Evolutionary conservation across 2,797 vertebrate genomes (phyloP), one percentile per base, ranked within the genome.

Genomic region (Myripristis jacobus): DNA sequence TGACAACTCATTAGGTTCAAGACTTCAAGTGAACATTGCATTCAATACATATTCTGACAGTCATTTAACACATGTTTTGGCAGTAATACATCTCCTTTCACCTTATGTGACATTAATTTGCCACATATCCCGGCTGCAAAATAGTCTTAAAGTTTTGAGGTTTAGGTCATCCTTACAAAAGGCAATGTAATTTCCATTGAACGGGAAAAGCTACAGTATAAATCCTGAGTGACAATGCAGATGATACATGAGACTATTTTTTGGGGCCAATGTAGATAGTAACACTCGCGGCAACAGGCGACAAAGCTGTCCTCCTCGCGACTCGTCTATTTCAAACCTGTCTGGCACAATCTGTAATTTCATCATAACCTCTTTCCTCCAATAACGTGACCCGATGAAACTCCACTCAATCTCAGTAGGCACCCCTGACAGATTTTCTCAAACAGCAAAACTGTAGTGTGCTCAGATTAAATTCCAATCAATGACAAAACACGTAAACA

Each of bases 401-500:
- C 55, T 22, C 0, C 62, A 53, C 77, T 79, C 64, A 75, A 72
- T 82, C 74, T 66, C 54, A 1, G n/a, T 21, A 5, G 72, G 82
- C 81, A 58, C 61, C 52, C 73, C 71, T 73, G 81, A 77, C 72
- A 68, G 69, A 47, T 74, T 80, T 78, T 73, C 65, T 82, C 61
- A 31, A 59, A 69, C 79, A 46, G 78, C 80, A 64, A 71, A 89
- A 82, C 70, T 51, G 59, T 63, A 69, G 66, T 80, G 65, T 64
- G 66, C 62, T 77, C 54, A 31, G 80, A 89, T 89, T 87, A 84
- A 84, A 82, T 82, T 85, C 79, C 83, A 79, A 79, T 88, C 82
- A 81, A 67, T 84, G 79, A 70, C 60, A 59, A 67, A 79, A 77
- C 59, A 65, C 52, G 8, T 38, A 71, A 78, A 83, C 77, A 70